These are phyloP conservation scores for Lacanobia wlatinum DNA, from an alignment of 2,888 invertebrate species.

Conservation along the genomic window DNA sequence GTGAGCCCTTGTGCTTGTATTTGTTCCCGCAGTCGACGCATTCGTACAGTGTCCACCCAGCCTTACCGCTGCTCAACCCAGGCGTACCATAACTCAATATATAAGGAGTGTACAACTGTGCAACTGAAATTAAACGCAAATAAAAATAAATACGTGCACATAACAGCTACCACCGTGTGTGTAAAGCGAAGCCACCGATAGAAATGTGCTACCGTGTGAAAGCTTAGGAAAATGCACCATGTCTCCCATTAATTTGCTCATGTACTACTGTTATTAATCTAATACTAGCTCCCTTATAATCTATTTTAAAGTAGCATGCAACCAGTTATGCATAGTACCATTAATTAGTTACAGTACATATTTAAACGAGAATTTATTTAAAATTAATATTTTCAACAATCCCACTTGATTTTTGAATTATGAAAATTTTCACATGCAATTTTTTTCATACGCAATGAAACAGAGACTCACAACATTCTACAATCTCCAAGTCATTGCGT, in stretches of 20 bases:
- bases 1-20: slow-evolving; percentile 95
- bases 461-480: slow-evolving; percentile 41
- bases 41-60: slow-evolving; percentile 89
- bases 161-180: slow-evolving; percentile 82
- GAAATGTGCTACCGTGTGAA: slow-evolving; percentile 81
- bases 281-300: slow-evolving; percentile 71
- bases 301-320: slow-evolving; percentile 79
- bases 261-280: slow-evolving; percentile 75
- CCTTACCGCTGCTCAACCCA: slow-evolving; percentile 86
- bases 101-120: slow-evolving; percentile 90
- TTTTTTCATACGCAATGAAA: slow-evolving; percentile 53
- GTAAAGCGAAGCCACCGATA: slow-evolving; percentile 86
- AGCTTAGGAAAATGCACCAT: slow-evolving; percentile 90
- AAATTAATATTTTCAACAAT: slow-evolving; percentile 42
- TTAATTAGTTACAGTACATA: slow-evolving; percentile 65
- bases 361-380: slow-evolving; percentile 40
- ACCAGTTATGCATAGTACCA: slow-evolving; percentile 72
- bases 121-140: slow-evolving; percentile 90
- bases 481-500: slow-evolving; percentile 52
- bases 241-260: slow-evolving; percentile 89
- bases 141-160: slow-evolving; percentile 89
- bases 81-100: slow-evolving; percentile 89
- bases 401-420: slow-evolving; percentile 23
- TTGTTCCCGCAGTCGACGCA: slow-evolving; percentile 95
- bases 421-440: slow-evolving; percentile 65